These are phyloP conservation scores for Apotomis betuletana DNA, from an alignment of 2,888 invertebrate species.

Conservation along the genomic window DNA sequence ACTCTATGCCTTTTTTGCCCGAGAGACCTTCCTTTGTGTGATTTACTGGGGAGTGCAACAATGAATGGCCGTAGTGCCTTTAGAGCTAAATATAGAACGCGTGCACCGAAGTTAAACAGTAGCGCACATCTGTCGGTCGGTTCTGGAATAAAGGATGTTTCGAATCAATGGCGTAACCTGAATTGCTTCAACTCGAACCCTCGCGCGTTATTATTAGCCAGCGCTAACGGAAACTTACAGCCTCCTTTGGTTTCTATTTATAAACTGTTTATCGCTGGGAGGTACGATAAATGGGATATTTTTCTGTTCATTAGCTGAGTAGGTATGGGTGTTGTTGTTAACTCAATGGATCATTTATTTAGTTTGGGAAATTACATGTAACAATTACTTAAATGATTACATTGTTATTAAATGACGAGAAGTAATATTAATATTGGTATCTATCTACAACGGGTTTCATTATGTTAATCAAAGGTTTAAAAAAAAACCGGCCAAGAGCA, in stretches of 20 bases:
- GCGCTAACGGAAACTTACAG: conserved; percentile 41
- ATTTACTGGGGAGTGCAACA: conserved; percentile 74
- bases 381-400: no score
- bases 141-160: conserved; percentile 52
- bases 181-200: conserved; percentile 21
- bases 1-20: conserved; percentile 76
- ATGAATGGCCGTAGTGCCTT: conserved; percentile 75
- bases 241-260: conserved; percentile 37
- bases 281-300: conserved; percentile 17
- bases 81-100: conserved; percentile 80
- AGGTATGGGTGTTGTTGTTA: not conserved
- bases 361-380: no score
- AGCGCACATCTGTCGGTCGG: conserved; percentile 73
- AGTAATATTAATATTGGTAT: no score
- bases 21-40: conserved; percentile 78
- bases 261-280: conserved; percentile 26
- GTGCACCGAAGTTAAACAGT: conserved; percentile 66
- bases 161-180: conserved; percentile 41
- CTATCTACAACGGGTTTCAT: no score
- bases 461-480: no score
- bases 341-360: not conserved
- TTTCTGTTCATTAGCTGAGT: conserved; percentile 8
- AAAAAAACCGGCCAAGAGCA: no score
- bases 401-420: no score
- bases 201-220: conserved; percentile 20